A percentile compares a stretch with the other conserved stretches of the same genome.
phyloP scores from a whole-genome alignment of 2,113 vertebrate species.

The Rattus rattus region DNA sequence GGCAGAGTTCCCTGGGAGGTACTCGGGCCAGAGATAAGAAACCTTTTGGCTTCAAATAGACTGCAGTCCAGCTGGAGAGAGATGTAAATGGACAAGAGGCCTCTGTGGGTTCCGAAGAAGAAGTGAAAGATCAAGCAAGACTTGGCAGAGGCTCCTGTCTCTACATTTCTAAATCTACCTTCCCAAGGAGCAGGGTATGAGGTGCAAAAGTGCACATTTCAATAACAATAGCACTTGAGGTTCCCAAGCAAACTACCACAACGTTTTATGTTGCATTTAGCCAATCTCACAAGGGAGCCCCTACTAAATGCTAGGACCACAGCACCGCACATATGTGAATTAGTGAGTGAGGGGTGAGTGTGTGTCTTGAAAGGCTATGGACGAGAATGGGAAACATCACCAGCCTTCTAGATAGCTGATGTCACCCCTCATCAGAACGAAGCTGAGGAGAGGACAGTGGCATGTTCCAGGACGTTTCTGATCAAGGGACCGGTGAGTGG shows the following conservation, averaged over 20 bases:
- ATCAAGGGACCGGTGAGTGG: background rate
- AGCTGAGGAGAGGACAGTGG: background rate
- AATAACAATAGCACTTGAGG: background rate
- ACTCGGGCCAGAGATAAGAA: background rate
- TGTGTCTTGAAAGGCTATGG: background rate
- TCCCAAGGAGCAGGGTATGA: background rate
- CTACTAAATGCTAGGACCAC: background rate
- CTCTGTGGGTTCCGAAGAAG: background rate
- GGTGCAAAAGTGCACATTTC: too few species aligned
- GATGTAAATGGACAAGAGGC: background rate
- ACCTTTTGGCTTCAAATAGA: background rate
- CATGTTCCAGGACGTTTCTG: background rate
- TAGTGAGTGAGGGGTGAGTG: background rate
- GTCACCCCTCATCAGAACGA: background rate
- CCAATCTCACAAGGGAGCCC: background rate
- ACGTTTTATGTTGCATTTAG: fast-evolving
- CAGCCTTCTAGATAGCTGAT: background rate
- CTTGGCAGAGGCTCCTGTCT: background rate
- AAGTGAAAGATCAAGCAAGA: background rate
- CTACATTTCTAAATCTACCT: background rate
- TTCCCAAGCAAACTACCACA: background rate
- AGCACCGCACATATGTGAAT: fast-evolving
- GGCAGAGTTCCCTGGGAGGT: background rate
- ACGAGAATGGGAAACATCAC: background rate
- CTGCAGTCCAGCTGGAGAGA: background rate